Evolutionary conservation across 2,797 vertebrate genomes (phyloP).

Genomic region (Ceyx erithaca): DNA sequence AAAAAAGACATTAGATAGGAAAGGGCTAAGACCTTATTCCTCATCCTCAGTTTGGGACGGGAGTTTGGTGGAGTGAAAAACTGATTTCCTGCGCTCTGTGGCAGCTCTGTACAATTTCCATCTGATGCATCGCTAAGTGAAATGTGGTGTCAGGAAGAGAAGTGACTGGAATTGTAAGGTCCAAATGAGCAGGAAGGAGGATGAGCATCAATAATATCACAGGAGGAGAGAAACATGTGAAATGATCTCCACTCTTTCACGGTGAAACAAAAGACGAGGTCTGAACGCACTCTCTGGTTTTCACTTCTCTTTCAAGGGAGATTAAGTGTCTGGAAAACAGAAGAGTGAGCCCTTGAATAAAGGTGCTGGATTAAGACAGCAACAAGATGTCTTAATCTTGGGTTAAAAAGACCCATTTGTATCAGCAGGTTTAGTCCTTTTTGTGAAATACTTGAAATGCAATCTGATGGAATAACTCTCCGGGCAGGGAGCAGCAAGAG

Average conservation of each 20-base stretch:
- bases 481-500: background rate
- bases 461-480: background rate
- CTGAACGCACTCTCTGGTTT: background rate
- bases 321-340: background rate
- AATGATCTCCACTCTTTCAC: background rate
- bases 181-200: conserved; percentile 40
- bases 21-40: background rate
- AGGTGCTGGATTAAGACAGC: background rate
- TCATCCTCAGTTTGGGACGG: background rate
- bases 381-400: background rate
- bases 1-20: background rate
- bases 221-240: background rate
- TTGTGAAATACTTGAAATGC: background rate
- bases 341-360: background rate
- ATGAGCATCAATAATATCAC: background rate
- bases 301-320: conserved; percentile 2
- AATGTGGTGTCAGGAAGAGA: background rate
- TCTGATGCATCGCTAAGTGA: background rate
- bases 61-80: conserved; percentile 7
- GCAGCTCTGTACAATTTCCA: background rate
- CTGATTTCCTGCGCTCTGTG: background rate
- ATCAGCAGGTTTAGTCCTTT: background rate
- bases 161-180: conserved; percentile 10
- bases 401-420: background rate
- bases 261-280: background rate